phyloP scores from a whole-genome alignment of 2,797 vertebrate genomes.

The Cyclura pinguis region DNA sequence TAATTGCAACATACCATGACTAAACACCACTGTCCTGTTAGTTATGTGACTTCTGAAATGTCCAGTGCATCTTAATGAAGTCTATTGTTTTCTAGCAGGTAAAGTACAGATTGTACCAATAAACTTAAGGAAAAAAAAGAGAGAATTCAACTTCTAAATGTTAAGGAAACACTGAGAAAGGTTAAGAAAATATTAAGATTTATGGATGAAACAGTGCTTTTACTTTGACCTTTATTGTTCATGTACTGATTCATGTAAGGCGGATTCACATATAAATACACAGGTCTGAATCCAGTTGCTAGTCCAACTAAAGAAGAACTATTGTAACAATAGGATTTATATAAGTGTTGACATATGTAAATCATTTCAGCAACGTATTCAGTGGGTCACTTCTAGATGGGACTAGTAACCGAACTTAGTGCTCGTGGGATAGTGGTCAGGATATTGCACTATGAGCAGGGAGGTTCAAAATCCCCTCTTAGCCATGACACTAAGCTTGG shows the following conservation, averaged over 20 bases:
- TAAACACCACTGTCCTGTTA: conserved; percentile 53
- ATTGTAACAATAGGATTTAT: no score
- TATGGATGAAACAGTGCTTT: conserved; percentile 25
- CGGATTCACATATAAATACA: not conserved
- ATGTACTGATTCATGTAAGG: not conserved
- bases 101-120: conserved; percentile 46
- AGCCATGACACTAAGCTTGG: not conserved
- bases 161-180: conserved; percentile 27
- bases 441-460: no score
- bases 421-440: not conserved
- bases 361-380: no score
- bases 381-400: no score
- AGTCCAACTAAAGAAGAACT: no score
- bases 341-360: no score
- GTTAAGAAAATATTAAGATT: conserved; percentile 25
- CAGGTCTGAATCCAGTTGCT: no score
- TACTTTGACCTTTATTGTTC: conserved; percentile 28
- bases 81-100: conserved; percentile 52
- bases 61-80: conserved; percentile 57
- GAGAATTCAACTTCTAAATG: conserved; percentile 42
- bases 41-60: conserved; percentile 46
- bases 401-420: no score
- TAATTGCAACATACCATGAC: conserved; percentile 61
- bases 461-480: not conserved
- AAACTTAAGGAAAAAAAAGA: conserved; percentile 61